These are phyloP conservation scores for Gerris buenoi DNA, from an alignment of 1,140 invertebrate species.

Conservation along the genomic window DNA sequence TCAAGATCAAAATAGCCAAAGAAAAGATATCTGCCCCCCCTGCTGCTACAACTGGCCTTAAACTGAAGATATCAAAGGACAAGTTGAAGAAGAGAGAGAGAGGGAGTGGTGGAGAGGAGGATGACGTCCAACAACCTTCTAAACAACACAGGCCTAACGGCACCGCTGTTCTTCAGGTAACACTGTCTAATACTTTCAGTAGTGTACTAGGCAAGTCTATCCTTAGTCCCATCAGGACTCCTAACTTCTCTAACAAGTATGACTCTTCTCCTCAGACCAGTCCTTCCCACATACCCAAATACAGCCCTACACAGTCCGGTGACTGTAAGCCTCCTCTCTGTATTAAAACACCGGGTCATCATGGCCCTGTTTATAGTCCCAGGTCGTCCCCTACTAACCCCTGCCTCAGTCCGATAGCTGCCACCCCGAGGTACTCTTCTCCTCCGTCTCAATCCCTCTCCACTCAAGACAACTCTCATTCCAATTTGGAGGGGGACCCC, in stretches of 20 bases:
- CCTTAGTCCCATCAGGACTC: not conserved
- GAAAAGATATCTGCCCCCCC: constrained; percentile 11
- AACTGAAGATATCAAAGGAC: constrained; percentile 16
- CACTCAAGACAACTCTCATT: not conserved
- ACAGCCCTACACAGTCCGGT: not conserved
- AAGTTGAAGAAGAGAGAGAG: constrained; percentile 15
- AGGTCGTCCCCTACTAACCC: not conserved
- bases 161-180: constrained; percentile 11
- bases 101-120: constrained; percentile 11
- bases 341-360: not conserved
- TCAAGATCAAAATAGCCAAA: constrained; percentile 15
- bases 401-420: not conserved
- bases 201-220: not conserved
- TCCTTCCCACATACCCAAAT: not conserved
- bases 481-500: too few species aligned
- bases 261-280: not conserved
- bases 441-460: not conserved
- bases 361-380: not conserved
- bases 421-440: not conserved
- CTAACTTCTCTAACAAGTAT: not conserved
- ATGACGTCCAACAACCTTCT: constrained; percentile 3
- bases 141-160: constrained; percentile 13
- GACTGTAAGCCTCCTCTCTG: not conserved
- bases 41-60: constrained; percentile 5
- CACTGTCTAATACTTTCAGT: not conserved